Evolutionary conservation across 2,888 invertebrate genomes (phyloP), one percentile per base, ranked within the genome.

Genomic region (Eledona agricola): DNA sequence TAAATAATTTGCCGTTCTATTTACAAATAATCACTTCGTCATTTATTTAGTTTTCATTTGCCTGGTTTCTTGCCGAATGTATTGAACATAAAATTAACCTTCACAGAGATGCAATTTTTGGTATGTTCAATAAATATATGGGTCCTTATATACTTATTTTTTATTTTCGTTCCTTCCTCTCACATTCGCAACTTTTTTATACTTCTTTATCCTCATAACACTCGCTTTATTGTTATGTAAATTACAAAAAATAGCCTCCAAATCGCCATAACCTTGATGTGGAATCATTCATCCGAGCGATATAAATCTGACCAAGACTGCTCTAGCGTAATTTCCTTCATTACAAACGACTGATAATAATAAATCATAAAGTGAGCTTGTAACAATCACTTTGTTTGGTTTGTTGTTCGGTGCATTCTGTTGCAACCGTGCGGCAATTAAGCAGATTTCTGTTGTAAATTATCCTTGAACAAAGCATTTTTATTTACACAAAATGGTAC

Each of bases 371-470:
- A 40, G 29, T 37, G 13, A 37, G 25, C 11, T 28, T 11, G 19
- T 31, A 29, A 31, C 31, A 31, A 42, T 29, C 22, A 19, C 29
- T 22, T 42, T 42, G 17, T 40, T 28, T 17, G 13, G 13, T 29
- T 35, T 38, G 15, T 38, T 38, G n/a, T 38, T 38, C 37, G 26
- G 16, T 22, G 25, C 22, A 22, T 32, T 11, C 17, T 32, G 45
- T 45, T 45, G 45, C 45, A 46, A 46, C 19, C 35, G n/a, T n/a
- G n/a, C n/a, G n/a, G 46, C 34, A 46, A 46, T 35, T 32, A 45
- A 45, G 6, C 32, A 12, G 11, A 17, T 34, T 26, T 26, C 38
- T 34, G 46, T 25, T 46, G 10, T 17, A 17, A 46, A 34, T 29
- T 15, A 42, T 12, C 46, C 46, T 46, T 46, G 46, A 31, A 29